phyloP scores from a whole-genome alignment of 2,888 invertebrate species.

The Chalcosyrphus nemorum region DNA sequence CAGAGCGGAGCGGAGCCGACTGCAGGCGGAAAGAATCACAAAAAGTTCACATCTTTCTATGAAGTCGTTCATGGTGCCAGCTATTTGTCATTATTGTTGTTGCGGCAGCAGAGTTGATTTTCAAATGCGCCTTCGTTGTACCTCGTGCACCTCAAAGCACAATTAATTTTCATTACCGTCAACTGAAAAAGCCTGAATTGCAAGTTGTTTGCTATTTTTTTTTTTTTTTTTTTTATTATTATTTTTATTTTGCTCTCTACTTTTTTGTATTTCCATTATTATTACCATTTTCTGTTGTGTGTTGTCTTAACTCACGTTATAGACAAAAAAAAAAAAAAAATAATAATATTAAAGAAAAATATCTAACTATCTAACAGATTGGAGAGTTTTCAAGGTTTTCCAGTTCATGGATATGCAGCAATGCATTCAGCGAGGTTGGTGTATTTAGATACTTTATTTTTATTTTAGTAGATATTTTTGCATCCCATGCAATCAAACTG shows the following conservation, averaged over 20 bases:
- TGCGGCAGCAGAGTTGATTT: conserved; percentile 29
- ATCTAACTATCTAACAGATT: conserved; percentile 66
- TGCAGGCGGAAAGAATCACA: not conserved
- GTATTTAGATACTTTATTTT: conserved; percentile 25
- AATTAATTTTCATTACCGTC: conserved; percentile 68
- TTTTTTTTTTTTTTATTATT: conserved; percentile 20
- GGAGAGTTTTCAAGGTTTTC: conserved; percentile 81
- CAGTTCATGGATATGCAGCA: conserved; percentile 79
- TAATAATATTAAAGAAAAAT: conserved; percentile 50
- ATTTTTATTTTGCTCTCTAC: conserved; percentile 18
- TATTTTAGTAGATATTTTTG: conserved; percentile 43
- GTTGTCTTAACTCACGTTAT: conserved; percentile 46
- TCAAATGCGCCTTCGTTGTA: conserved; percentile 43
- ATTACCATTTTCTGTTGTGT: conserved; percentile 60
- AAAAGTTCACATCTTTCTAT: conserved; percentile 42
- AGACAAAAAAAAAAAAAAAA: conserved; percentile 55
- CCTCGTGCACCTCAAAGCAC: conserved; percentile 62
- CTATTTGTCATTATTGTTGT: conserved; percentile 10
- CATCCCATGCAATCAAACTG: conserved; percentile 74
- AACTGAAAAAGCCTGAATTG: conserved; percentile 60
- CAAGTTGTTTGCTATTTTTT: conserved; percentile 43
- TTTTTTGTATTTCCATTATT: conserved; percentile 45
- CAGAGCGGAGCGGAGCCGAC: not conserved
- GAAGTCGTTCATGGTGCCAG: not conserved
- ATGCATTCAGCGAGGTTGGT: conserved; percentile 38